These are phyloP conservation scores for Frankliniella fusca DNA, from an alignment of 2,888 invertebrate species.

Conservation along the genomic window DNA sequence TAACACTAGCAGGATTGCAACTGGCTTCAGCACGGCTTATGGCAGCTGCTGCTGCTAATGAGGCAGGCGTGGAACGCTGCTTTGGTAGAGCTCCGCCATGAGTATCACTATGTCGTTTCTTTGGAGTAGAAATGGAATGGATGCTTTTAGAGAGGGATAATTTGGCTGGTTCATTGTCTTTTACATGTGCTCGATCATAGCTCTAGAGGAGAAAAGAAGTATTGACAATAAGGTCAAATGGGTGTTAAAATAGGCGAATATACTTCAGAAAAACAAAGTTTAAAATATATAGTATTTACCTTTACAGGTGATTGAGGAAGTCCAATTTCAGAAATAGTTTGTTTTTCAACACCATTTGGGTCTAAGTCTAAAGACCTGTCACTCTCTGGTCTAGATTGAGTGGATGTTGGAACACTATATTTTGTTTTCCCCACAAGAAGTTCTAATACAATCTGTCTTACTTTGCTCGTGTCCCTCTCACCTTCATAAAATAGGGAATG, in stretches of 20 bases:
- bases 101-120: constrained; percentile 1
- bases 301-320: neutral
- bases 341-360: neutral
- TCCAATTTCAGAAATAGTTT: neutral
- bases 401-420: neutral
- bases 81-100: neutral
- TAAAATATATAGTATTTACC: neutral
- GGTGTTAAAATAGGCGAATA: neutral
- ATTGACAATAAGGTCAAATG: neutral
- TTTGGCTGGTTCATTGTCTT: neutral
- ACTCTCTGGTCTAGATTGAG: neutral
- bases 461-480: neutral
- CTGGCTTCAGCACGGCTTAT: neutral
- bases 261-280: neutral
- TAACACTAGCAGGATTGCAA: neutral
- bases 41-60: neutral
- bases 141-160: neutral
- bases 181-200: too few species aligned
- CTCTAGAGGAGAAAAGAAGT: too few species aligned
- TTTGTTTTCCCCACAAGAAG: neutral
- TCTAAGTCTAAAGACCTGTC: neutral
- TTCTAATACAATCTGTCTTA: neutral
- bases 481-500: neutral
- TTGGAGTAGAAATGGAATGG: neutral
- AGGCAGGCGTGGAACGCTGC: neutral